Evolutionary conservation across 2,113 vertebrate genomes (phyloP).

Genomic region (Casuarius casuarius): DNA sequence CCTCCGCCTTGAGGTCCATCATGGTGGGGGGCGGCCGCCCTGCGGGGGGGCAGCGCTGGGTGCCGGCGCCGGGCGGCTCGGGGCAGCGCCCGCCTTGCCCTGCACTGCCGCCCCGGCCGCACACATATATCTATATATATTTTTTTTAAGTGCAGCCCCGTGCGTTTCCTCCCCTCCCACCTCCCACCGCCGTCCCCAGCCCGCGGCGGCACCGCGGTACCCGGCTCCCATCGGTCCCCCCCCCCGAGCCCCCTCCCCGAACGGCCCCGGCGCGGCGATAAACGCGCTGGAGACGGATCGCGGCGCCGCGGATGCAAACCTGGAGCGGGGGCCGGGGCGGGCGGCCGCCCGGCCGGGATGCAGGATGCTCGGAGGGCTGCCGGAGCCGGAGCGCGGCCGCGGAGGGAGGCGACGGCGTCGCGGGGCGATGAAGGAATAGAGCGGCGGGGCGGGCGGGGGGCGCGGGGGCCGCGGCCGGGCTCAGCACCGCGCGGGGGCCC

Average conservation of each 20-base stretch:
- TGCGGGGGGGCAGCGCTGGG: conserved; percentile 10
- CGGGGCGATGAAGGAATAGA: background rate
- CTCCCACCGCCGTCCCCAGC: background rate
- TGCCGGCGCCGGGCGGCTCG: background rate
- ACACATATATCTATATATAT: background rate
- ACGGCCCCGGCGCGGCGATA: background rate
- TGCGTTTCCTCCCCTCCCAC: background rate
- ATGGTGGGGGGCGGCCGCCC: conserved; percentile 54
- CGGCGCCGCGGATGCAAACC: conserved; percentile 59
- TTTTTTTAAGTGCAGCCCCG: background rate
- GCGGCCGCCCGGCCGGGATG: background rate
- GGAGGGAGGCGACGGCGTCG: background rate
- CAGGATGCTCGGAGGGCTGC: background rate
- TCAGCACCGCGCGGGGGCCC: conserved; percentile 31
- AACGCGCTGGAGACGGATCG: background rate
- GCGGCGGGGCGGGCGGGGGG: no score
- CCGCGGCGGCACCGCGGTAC: background rate
- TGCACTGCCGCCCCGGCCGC: background rate
- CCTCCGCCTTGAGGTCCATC: conserved; percentile 94
- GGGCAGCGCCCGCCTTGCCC: background rate
- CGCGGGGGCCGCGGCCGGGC: background rate
- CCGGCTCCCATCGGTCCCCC: accelerated
- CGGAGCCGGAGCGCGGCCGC: background rate
- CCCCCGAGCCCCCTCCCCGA: background rate
- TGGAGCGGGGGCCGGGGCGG: conserved; percentile 37